Conservation (phyloP, 2,113 vertebrate genomes). For the Amphilophus citrinellus region DNA sequence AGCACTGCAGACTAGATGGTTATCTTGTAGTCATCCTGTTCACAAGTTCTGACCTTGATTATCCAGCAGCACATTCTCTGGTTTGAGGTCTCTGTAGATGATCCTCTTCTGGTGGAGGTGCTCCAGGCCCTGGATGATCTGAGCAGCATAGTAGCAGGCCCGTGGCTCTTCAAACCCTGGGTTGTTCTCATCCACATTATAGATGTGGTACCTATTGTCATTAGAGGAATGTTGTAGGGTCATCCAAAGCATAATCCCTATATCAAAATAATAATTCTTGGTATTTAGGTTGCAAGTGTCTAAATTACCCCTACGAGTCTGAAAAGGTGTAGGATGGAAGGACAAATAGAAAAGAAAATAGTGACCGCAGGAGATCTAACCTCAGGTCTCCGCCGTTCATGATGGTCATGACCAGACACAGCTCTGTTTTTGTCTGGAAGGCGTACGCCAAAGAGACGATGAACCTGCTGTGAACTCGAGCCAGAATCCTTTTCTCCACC, state of each 20-base stretch:
- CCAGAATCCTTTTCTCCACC: slow-evolving; percentile 90
- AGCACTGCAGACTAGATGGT: not conserved
- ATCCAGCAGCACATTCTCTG: slow-evolving; percentile 92
- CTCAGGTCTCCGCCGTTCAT: slow-evolving; percentile 93
- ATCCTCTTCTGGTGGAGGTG: slow-evolving; percentile 85
- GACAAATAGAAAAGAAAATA: not conserved
- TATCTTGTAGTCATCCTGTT: not conserved
- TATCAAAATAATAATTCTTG: not conserved
- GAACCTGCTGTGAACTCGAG: slow-evolving; percentile 89
- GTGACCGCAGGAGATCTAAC: slow-evolving; percentile 44
- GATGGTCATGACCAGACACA: slow-evolving; percentile 93
- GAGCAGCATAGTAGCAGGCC: slow-evolving; percentile 81
- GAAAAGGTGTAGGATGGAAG: not conserved
- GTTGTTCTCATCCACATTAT: slow-evolving; percentile 85
- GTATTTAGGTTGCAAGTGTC: not conserved
- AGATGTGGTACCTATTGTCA: slow-evolving; percentile 81
- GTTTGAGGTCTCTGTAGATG: slow-evolving; percentile 91
- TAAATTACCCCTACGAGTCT: not conserved
- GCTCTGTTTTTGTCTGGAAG: slow-evolving; percentile 86
- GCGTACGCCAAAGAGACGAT: slow-evolving; percentile 89
- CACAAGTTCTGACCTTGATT: slow-evolving; percentile 77
- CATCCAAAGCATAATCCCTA: not conserved
- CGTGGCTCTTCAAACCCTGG: slow-evolving; percentile 79
- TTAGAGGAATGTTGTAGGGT: not conserved
- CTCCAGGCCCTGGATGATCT: slow-evolving; percentile 85